Percentiles rank a stretch among this genome's conserved stretches.
Conservation (phyloP, 2,888 invertebrate species). For the Mesorhabditis spiculigera region DNA sequence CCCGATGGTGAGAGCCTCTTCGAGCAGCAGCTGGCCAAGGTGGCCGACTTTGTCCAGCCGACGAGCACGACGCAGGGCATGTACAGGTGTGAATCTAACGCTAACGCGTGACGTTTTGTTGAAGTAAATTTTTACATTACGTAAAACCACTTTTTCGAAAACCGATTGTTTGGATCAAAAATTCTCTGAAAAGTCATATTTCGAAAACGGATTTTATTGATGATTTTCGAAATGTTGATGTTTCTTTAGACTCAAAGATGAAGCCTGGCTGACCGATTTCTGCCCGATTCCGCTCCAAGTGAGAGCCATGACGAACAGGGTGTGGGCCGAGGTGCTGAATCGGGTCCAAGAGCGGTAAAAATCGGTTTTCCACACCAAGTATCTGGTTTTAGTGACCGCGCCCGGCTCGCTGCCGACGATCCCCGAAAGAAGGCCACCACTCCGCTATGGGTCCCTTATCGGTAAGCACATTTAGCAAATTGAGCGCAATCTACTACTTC, state of each 20-base stretch:
- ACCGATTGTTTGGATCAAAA: no score
- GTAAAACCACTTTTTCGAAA: no score
- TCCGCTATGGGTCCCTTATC: background rate
- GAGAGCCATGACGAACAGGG: slow-evolving; percentile 25
- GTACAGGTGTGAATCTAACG: no score
- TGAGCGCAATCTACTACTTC: no score
- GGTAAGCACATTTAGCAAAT: background rate
- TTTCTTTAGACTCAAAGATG: background rate
- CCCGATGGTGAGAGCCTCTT: slow-evolving; percentile 27
- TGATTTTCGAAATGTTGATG: no score
- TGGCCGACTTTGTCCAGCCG: slow-evolving; percentile 8
- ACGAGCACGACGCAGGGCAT: no score
- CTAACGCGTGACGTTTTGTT: no score
- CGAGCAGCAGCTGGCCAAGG: slow-evolving; percentile 32
- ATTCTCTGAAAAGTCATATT: background rate
- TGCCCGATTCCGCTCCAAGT: slow-evolving; percentile 40
- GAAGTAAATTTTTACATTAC: no score
- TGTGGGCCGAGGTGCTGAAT: slow-evolving; percentile 19
- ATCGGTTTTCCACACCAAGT: background rate
- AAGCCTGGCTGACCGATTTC: slow-evolving; percentile 29
- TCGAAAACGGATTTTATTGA: no score
- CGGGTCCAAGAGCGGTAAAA: slow-evolving; percentile 16
- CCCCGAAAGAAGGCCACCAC: background rate
- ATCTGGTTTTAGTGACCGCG: background rate
- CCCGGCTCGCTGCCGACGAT: background rate